phyloP scores from a whole-genome alignment of 2,888 invertebrate genomes.

The Torymus auratus region DNA sequence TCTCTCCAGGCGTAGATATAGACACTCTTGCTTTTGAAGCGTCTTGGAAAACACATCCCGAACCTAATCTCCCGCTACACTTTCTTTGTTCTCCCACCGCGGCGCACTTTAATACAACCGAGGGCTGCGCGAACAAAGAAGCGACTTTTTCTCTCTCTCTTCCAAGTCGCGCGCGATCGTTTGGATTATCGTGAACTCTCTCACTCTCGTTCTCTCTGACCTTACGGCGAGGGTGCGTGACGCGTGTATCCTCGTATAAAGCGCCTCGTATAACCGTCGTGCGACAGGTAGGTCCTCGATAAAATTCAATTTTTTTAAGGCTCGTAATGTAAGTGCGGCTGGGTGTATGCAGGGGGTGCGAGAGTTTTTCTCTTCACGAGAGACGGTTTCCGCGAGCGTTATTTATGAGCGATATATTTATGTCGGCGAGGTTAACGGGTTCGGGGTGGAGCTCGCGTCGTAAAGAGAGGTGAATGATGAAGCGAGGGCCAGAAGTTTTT shows the following conservation, averaged over 20 bases:
- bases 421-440: no score
- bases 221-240: background rate
- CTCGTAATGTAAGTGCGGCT: no score
- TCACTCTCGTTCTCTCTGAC: constrained; percentile 15
- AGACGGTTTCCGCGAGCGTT: no score
- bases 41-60: no score
- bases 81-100: constrained; percentile 45
- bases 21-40: no score
- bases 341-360: no score
- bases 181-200: constrained; percentile 34
- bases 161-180: background rate
- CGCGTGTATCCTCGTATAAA: constrained; percentile 12
- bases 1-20: background rate
- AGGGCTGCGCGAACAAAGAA: constrained; percentile 9
- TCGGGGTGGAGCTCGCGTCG: no score
- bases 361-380: no score
- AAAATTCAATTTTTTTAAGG: constrained; percentile 52
- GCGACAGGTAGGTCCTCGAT: constrained; percentile 35
- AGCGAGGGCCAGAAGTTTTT: no score
- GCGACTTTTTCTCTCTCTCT: constrained; percentile 18
- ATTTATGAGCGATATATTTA: no score
- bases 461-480: no score
- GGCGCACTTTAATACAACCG: constrained; percentile 45
- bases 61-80: constrained; percentile 36
- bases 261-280: constrained; percentile 19